Base-by-base conservation (phyloP, 2,113 vertebrate species). In the Hypocryptadius cinnamomeus region DNA sequence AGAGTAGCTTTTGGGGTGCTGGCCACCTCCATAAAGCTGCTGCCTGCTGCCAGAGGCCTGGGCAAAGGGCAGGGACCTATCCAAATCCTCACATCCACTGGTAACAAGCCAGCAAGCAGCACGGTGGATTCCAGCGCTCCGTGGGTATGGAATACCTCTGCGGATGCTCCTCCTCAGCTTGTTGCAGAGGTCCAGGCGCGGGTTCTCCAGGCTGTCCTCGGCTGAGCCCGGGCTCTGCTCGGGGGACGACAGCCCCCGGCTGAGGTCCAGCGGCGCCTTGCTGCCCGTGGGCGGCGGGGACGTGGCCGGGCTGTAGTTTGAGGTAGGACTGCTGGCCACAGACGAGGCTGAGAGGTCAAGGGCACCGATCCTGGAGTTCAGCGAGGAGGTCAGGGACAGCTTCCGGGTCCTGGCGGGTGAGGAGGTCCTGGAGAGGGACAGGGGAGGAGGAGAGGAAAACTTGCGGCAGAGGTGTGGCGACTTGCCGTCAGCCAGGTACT, bases 391-490 rank as follows among this genome's bases (percentile, higher is more conserved):
- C 95, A 99, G 97, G 6, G 99, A 99, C 15, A 99, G 97, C 90
- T 99, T 99, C 47, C 99, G 98, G 18, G 98, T 98, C 90, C 98
- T 98, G 64, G 99, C 98, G 0, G 99, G 99, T 14, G 99, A 99
- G 65, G 98, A 98, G 6, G 98, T 99, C 89, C 97, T 98, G 56
- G 99, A 99, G 33, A 99, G 97, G 20, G 98, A 98, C 70, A 99
- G 84, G 1, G 99, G 99, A 47, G 99, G 99, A 18, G 99, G 99
- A 54, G 99, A 99, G 79, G 99, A 99, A 94, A 99, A 99, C 94
- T 99, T 99, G 96, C 99, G 98, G 91, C 98, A 98, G 28, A 99
- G 97, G n/a, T 97, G 98, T 27, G 99, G 99, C 16, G 99, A 99
- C 94, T 99, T 99, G 57, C 98, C 98, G 20, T 99, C 99, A n/a